Base-by-base conservation (phyloP, 2,888 invertebrate genomes). In the Euclidia mi region DNA sequence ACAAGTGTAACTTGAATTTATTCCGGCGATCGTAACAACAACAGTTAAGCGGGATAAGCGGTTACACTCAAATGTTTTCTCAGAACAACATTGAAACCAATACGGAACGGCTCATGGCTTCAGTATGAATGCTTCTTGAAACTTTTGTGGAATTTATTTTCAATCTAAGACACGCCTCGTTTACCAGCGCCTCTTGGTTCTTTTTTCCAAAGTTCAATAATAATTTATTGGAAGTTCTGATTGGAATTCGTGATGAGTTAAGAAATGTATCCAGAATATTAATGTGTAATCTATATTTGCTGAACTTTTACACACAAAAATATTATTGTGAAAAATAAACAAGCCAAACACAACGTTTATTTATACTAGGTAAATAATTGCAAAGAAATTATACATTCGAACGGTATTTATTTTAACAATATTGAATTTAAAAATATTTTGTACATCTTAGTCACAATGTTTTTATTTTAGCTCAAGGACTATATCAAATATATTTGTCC, bases 1-100 rank as follows among this genome's bases (percentile, higher is more conserved):
- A 73, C 62, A 70, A 61, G 65, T 63, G 59, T 57, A 66, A 65
- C 62, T 71, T 65, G 58, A 67, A 76, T 78, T 75, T 78, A 81
- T 78, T 76, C 65, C 46, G 62, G 61, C 40, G 67, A 72, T 68
- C 58, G 65, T 64, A 68, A 70, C 78, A n/a, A n/a, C n/a, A 69
- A 72, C 67, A 62, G 59, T 66, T 77, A 67, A 72, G 65, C 53
- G 62, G 69, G 65, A 55, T 66, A 72, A 72, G 63, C 55, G 56
- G 58, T 66, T 46, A 43, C 44, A 45, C 47, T 46, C 41, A 45
- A 62, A 58, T 63, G 55, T 66, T 63, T 55, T 51, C 44, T 43
- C 53, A 51, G 42, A 40, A 61, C 50, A 50, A 53, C 47, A 63
- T 57, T 47, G 42, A 37, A 47, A 37, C 42, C 20, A 49, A 64